Base-by-base conservation (phyloP, 2,797 vertebrate genomes). In the Xiphophorus birchmanni region DNA sequence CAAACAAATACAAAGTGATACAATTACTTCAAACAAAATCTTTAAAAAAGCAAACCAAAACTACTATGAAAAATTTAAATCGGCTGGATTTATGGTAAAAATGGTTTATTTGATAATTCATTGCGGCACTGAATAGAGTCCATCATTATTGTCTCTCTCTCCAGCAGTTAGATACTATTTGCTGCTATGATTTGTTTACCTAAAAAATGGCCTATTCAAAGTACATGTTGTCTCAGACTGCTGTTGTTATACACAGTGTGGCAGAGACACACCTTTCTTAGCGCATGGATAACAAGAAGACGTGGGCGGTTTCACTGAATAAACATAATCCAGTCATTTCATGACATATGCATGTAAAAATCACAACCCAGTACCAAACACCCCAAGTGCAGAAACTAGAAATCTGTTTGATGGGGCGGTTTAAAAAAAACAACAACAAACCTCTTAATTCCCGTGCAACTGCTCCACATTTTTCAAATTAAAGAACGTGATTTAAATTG, bases 391-490 rank as follows among this genome's bases (percentile, higher is more conserved):
- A 42, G 84, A 92, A 89, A 87, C 88, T 90, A 88, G 91, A 89
- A 82, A 82, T 82, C 86, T 83, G 89, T 84, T 84, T 85, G 88
- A 58, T 75, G 35, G 73, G 74, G 65, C 54, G 83, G 12, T 40
- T 60, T 52, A 3, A 52, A 23, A 52, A 17, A 52, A 81, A 76
- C 35, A 37, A 37, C 35, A 88, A 88, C 77, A 73, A 44, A 73
- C 72, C 88, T 73, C 81, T 92, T 87, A 91, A 89, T 90, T 91
- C 90, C 87, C 85, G 81, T 85, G 75, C 76, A 88, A 84, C 78
- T 84, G 86, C 78, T 21, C 42, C 63, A 76, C 82, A 90, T 90
- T 90, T n/a, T 45, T 90, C 88, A 91, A 74, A 88, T 86, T 71
- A 80, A 77, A 73, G 72, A 82, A 80, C 79, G 80, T 80, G 44